Evolutionary conservation across 2,888 invertebrate genomes (phyloP), one percentile per base, ranked within the genome.

Genomic region (Leptopilina myrica): DNA sequence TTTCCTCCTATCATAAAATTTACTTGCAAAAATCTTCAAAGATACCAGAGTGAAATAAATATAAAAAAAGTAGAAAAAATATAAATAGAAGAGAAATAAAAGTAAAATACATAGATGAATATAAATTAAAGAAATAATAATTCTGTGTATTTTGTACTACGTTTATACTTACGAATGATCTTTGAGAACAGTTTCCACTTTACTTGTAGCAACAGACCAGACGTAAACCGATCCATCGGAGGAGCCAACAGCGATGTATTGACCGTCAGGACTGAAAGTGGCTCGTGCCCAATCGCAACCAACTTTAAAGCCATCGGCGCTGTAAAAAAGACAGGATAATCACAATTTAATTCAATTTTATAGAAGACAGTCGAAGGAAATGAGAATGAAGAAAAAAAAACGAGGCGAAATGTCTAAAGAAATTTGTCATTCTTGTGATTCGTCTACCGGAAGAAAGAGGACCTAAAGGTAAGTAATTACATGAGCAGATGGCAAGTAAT

Each of bases 281-380:
- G 98, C 98, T 87, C 98, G 94, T 49, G 97, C 95, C 96, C 97
- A 98, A 93, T 99, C 99, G 93, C 97, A 97, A 82, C 97, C 97
- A 82, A 98, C 96, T 93, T 98, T 98, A 93, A 99, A 99, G 80
- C 96, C 96, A 88, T 99, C 99, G 90, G 97, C 96, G 92, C 98
- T 98, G 93, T 65, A 93, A 93, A 85, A 84, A 76, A 80, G 85
- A 43, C 69, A 9, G 1, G 49, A 6, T 65, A 53, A 59, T 56
- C n/a, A 40, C 43, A 20, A 67, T 67, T 43, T 9, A 77, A 66
- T 33, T n/a, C 8, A 73, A 33, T 56, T 8, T 33, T 33, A 33
- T 33, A 33, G 33, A 33, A 33, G 33, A 33, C 33, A 33, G 33
- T 33, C 33, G 33, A 33, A 33, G 33, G 56, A 33, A 56, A 56